Evolutionary conservation across 2,113 vertebrate genomes (phyloP), one percentile per base, ranked within the genome.

Genomic region (Chrysochloris asiatica): DNA sequence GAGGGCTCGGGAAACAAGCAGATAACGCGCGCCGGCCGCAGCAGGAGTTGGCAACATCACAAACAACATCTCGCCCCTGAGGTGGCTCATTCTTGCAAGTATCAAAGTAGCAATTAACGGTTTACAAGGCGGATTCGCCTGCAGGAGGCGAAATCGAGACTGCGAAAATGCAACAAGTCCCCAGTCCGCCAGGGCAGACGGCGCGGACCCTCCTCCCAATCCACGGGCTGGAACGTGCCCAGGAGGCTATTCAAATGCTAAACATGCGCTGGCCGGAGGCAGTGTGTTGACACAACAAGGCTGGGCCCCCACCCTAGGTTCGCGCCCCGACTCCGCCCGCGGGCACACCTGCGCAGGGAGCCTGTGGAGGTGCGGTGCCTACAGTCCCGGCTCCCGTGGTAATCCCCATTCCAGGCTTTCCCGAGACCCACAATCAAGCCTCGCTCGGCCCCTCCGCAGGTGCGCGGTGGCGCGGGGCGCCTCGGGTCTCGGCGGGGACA

Each of bases 331-430:
- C 78, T 71, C 56, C n/a, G 78, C 65, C 30, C 59, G 7, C 72
- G 33, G 3, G 38, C 52, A 54, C 93, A 89, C 83, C 91, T 65
- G 89, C 30, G 65, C 89, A 0, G 81, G 61, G 84, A n/a, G 8
- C 77, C 28, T 13, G 45, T 50, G 71, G 79, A 77, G 93, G 83
- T 48, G 92, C 30, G 24, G 11, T 61, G 43, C 75, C 30, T 22
- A 82, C 91, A 8, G 82, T 82, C 63, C 84, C 65, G 1, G 80
- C 82, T 38, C 50, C 38, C 33, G 43, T 48, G 43, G 83, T 8
- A n/a, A 69, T 56, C 77, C 91, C 9, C 48, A 8, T 4, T 61
- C 56, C 21, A 21, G 7, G 52, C 52, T 54, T 61, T 26, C 13
- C 81, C 65, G 79, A 16, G 59, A 1, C 38, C 82, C 73, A 4